Base-by-base conservation (phyloP, 2,113 vertebrate species). In the Octodon degus region DNA sequence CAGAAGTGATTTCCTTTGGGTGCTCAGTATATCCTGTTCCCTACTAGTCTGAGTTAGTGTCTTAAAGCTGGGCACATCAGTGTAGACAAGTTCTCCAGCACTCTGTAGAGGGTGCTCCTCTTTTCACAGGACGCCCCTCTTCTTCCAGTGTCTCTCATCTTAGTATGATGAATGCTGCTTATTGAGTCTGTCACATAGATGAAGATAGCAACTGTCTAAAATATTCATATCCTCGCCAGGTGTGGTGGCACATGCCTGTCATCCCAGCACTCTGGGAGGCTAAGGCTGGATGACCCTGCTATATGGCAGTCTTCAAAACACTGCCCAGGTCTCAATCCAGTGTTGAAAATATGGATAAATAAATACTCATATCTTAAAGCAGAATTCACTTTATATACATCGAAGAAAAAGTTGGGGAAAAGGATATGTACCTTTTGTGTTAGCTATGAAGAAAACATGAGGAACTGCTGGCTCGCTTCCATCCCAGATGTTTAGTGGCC, bases 311-410 rank as follows among this genome's bases (percentile, higher is more conserved):
- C 55, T 58, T 58, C 55, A 58, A 58, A 58, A 58, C 55, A 58
- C 55, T 58, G 17, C 50, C 77, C 32, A 34, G 50, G 30, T 4
- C 34, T 55, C 32, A 22, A 11, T 34, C 77, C 17, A 53, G 16
- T 32, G 32, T 30, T 43, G 37, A 30, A 79, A 79, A 34, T 32
- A 30, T 30, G 13, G 1, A 30, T 32, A 32, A 16, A 50, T 30
- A 79, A 50, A 13, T 79, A 50, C 19, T 79, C 27, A 50, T 32
- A 32, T 27, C 79, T 90, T 85, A 90, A 96, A 24, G 40, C 79
- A 68, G 32, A 95, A 76, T 74, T 79, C 17, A 79, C 43, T 84
- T 93, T 79, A 90, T 88, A 94, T 83, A 86, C n/a, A 22, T 91
- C 68, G 40, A 76, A 94, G 50, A n/a, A 72, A 87, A 80, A 14